Conservation (phyloP, 2,113 vertebrate genomes). For the Clupea harengus region DNA sequence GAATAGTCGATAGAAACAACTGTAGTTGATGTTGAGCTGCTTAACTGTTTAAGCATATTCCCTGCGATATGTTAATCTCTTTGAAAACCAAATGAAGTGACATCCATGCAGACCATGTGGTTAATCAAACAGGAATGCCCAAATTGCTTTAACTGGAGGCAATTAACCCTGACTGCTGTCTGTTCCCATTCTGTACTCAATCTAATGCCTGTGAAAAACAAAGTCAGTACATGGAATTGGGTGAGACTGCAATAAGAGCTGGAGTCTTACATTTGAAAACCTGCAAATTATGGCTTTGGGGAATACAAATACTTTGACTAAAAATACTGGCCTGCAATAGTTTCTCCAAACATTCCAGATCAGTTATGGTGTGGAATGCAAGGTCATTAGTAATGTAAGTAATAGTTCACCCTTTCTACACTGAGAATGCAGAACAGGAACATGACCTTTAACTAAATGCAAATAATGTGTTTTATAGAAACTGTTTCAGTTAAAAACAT, state of each 20-base stretch:
- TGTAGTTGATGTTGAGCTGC: neutral
- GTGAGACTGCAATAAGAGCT: neutral
- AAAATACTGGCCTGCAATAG: neutral
- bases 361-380: neutral
- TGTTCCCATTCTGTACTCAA: too few relatives aligned
- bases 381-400: neutral
- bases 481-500: too few relatives aligned
- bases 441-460: neutral
- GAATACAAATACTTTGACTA: neutral
- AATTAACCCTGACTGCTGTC: neutral
- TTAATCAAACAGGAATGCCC: neutral
- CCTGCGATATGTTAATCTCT: slow-evolving; percentile 20
- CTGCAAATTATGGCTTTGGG: neutral
- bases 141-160: neutral
- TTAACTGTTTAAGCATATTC: slow-evolving; percentile 5
- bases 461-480: neutral
- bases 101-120: neutral
- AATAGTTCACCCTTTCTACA: neutral
- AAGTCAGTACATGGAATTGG: neutral
- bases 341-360: neutral
- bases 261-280: neutral
- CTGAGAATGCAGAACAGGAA: neutral
- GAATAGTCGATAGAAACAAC: neutral
- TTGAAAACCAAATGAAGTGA: slow-evolving; percentile 5
- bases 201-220: neutral